These are phyloP conservation scores for Sparidentex hasta DNA, from an alignment of 2,797 vertebrate genomes.

Conservation along the genomic window DNA sequence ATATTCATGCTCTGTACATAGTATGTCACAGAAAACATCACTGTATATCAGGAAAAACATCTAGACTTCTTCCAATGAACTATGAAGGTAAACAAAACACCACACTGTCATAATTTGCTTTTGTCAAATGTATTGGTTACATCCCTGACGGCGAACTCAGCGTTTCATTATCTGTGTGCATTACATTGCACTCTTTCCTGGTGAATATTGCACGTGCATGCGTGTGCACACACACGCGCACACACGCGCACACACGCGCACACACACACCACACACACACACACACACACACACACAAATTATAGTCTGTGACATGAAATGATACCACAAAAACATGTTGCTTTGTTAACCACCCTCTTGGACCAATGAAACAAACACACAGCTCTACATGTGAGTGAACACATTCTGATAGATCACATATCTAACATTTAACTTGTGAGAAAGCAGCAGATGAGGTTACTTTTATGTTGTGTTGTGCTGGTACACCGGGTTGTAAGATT, in stretches of 20 bases:
- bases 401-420: neutral
- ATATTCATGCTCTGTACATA: neutral
- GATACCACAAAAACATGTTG: conserved; percentile 24
- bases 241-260: too few species aligned
- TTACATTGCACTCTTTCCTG: conserved; percentile 18
- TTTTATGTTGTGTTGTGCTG: neutral
- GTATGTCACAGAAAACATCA: neutral
- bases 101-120: neutral
- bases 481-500: neutral
- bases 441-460: neutral
- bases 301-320: conserved; percentile 12
- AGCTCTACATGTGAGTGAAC: neutral
- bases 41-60: neutral
- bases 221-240: too few species aligned
- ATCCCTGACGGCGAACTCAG: conserved; percentile 6
- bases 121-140: conserved; percentile 9
- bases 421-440: neutral
- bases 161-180: neutral
- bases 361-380: neutral
- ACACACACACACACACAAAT: conserved; percentile 24
- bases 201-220: conserved; percentile 9
- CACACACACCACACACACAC: too few species aligned
- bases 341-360: neutral
- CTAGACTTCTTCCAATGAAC: neutral
- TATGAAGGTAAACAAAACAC: neutral